Percentiles rank a stretch among this genome's conserved stretches.
These are phyloP conservation scores for Mongoloraphidia duomilia DNA, from an alignment of 2,888 invertebrate species.

Conservation along the genomic window DNA sequence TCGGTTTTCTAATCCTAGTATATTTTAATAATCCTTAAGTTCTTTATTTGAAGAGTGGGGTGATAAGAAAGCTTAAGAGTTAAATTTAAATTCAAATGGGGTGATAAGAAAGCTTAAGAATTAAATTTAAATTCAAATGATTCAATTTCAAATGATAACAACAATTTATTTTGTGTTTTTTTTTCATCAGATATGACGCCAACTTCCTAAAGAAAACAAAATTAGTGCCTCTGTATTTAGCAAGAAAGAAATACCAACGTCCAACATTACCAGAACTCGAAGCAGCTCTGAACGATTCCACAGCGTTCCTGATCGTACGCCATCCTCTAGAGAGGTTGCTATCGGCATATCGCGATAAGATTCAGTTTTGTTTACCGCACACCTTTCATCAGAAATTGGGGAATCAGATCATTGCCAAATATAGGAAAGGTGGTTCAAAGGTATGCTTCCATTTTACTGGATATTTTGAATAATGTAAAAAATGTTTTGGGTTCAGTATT, in stretches of 20 bases:
- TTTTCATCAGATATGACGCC: constrained; percentile 44
- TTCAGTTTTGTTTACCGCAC: constrained; percentile 68
- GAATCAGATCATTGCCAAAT: constrained; percentile 59
- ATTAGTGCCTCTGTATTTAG: constrained; percentile 61
- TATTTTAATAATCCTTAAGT: too few species aligned
- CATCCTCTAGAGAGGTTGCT: constrained; percentile 69
- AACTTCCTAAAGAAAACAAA: constrained; percentile 63
- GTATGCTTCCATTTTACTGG: constrained; percentile 24
- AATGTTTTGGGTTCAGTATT: constrained; percentile 1
- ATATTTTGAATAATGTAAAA: constrained; percentile 5
- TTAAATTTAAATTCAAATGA: neutral
- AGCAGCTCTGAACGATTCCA: constrained; percentile 59
- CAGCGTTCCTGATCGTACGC: constrained; percentile 67
- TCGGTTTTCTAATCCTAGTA: too few species aligned
- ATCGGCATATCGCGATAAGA: constrained; percentile 73
- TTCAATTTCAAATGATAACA: neutral
- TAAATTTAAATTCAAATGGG: neutral
- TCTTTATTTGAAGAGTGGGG: too few species aligned
- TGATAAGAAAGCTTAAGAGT: too few species aligned
- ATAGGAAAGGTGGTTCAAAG: constrained; percentile 38
- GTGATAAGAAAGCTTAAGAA: too few species aligned
- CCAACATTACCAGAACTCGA: constrained; percentile 55
- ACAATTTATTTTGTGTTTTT: neutral
- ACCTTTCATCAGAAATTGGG: constrained; percentile 71
- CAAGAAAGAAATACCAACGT: constrained; percentile 65